A percentile compares a stretch with the other conserved stretches of the same genome.
Conservation (phyloP, 2,888 invertebrate species). For the Drosophila niveifrons region DNA sequence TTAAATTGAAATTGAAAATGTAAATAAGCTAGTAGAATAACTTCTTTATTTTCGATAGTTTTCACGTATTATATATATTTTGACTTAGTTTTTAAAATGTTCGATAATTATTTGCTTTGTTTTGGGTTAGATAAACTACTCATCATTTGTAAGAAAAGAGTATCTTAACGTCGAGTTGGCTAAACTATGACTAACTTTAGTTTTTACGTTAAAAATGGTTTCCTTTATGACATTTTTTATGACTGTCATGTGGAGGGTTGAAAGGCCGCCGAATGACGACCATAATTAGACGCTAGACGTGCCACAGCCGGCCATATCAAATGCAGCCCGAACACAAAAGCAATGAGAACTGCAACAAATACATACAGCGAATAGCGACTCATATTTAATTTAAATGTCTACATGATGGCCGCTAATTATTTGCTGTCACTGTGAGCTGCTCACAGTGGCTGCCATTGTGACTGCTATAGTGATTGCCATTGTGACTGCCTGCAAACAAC, state of each 20-base stretch:
- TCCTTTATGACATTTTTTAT: constrained; percentile 77
- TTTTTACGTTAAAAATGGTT: constrained; percentile 60
- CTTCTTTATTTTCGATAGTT: too few species aligned
- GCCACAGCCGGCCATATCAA: constrained; percentile 31
- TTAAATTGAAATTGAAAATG: too few species aligned
- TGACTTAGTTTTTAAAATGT: too few species aligned
- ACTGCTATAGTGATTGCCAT: constrained; percentile 16
- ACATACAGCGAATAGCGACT: constrained; percentile 40
- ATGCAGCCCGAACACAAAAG: constrained; percentile 5
- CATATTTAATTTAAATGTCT: constrained; percentile 73
- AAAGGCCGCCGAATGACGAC: constrained; percentile 46
- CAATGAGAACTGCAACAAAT: constrained; percentile 9
- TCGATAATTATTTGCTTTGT: too few species aligned
- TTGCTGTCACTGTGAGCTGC: constrained; percentile 62
- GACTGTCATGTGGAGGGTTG: constrained; percentile 67
- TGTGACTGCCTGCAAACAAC: constrained; percentile 8
- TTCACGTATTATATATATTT: too few species aligned
- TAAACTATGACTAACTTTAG: not conserved
- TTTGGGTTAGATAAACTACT: too few species aligned
- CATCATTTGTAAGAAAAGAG: not conserved
- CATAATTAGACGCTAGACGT: constrained; percentile 70
- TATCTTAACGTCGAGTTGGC: not conserved
- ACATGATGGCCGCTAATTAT: constrained; percentile 72
- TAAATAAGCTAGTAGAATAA: too few species aligned
- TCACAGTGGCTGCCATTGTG: constrained; percentile 42